A percentile compares a stretch with the other conserved stretches of the same genome.
phyloP scores from a whole-genome alignment of 2,888 invertebrate species.

The Luffia ferchaultella region DNA sequence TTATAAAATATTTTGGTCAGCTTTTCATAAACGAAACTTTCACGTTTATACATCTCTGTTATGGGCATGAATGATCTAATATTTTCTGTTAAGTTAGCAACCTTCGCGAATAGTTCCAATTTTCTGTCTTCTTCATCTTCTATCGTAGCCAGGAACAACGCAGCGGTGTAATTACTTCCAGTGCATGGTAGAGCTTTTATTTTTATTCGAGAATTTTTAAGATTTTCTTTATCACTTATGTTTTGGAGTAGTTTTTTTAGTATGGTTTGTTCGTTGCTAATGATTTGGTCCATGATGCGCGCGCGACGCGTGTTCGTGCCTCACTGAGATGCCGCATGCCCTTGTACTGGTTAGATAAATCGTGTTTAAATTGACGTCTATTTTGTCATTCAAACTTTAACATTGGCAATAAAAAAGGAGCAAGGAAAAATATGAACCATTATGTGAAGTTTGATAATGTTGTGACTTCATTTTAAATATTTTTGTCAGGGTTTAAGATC shows the following conservation, averaged over 20 bases:
- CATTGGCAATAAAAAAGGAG: neutral
- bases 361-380: neutral
- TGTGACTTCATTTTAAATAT: too few species aligned
- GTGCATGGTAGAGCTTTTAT: conserved; percentile 6
- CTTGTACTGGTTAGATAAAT: neutral
- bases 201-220: conserved; percentile 1
- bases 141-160: conserved; percentile 4
- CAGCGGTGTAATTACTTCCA: conserved; percentile 8
- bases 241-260: neutral
- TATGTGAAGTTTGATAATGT: too few species aligned
- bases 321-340: neutral
- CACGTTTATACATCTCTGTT: conserved; percentile 5
- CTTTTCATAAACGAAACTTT: conserved; percentile 6
- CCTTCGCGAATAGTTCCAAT: conserved; percentile 7
- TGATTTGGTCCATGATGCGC: neutral
- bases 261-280: neutral
- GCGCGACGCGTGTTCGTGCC: neutral
- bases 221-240: conserved; percentile 3
- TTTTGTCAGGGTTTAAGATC: too few species aligned
- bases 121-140: conserved; percentile 1
- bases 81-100: conserved; percentile 5
- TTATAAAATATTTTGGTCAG: conserved; percentile 4
- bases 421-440: too few species aligned
- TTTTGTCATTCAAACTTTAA: neutral
- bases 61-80: conserved; percentile 3